These are phyloP conservation scores for Drosophila subpulchrella DNA, from an alignment of 1,140 invertebrate genomes.

Conservation along the genomic window DNA sequence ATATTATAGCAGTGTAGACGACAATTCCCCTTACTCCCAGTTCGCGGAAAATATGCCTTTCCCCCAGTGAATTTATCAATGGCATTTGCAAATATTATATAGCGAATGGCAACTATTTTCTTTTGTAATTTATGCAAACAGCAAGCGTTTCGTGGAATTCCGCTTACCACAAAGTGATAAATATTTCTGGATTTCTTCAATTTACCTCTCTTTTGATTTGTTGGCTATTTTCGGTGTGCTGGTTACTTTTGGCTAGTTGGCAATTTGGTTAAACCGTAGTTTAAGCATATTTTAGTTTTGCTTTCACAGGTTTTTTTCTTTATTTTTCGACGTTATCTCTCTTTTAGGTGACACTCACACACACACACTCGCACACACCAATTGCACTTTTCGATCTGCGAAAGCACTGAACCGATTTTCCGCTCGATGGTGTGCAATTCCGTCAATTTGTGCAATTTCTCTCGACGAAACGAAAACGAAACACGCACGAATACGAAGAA, in stretches of 20 bases:
- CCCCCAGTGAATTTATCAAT: slow-evolving; percentile 45
- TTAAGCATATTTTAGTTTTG: slow-evolving; percentile 73
- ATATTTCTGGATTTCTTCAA: slow-evolving; percentile 19
- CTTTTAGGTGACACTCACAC: slow-evolving; percentile 18
- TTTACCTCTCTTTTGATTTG: slow-evolving; percentile 54
- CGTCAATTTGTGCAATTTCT: slow-evolving; percentile 61
- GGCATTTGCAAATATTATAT: slow-evolving; percentile 29
- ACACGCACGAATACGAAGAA: slow-evolving; percentile 44
- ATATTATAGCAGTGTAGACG: slow-evolving; percentile 38
- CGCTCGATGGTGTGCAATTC: slow-evolving; percentile 35
- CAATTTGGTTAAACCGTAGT: slow-evolving; percentile 70
- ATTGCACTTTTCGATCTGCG: slow-evolving; percentile 40
- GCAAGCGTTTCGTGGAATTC: slow-evolving; percentile 8
- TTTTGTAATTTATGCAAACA: slow-evolving; percentile 40
- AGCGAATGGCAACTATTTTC: slow-evolving; percentile 5
- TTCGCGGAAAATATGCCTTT: slow-evolving; percentile 15
- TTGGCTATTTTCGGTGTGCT: slow-evolving; percentile 43
- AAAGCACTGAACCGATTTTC: slow-evolving; percentile 42
- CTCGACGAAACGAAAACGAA: slow-evolving; percentile 33
- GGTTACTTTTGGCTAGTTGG: slow-evolving; percentile 59
- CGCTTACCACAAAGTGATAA: background rate
- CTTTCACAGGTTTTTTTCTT: slow-evolving; percentile 31
- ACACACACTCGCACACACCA: slow-evolving; percentile 25
- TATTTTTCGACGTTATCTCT: slow-evolving; percentile 25
- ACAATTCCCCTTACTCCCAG: slow-evolving; percentile 16